phyloP scores from a whole-genome alignment of 2,113 vertebrate genomes.

The Trematocara macrostoma region DNA sequence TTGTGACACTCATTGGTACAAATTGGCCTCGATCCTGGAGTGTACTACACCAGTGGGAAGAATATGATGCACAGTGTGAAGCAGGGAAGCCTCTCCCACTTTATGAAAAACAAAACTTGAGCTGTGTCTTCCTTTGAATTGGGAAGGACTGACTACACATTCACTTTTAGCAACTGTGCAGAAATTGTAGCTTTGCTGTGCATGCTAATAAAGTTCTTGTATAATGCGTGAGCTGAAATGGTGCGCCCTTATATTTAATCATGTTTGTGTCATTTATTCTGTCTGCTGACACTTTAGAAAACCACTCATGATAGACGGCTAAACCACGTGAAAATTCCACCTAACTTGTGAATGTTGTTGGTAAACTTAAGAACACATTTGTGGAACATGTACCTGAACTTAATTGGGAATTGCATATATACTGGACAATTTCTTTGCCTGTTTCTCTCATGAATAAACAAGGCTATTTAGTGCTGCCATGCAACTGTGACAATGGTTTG shows the following conservation, averaged over 20 bases:
- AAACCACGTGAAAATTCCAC: neutral
- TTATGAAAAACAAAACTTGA: neutral
- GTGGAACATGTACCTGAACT: neutral
- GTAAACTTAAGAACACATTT: neutral
- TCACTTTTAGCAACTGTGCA: neutral
- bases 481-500: neutral
- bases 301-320: neutral
- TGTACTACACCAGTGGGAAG: neutral
- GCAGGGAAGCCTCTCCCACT: neutral
- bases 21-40: neutral
- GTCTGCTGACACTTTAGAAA: neutral
- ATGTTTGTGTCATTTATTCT: neutral
- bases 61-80: neutral
- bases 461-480: neutral
- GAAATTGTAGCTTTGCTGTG: neutral
- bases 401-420: neutral
- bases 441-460: neutral
- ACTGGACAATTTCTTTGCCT: neutral
- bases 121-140: neutral
- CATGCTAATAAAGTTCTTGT: neutral
- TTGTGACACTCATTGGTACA: neutral
- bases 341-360: neutral
- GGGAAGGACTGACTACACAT: neutral
- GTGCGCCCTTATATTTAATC: neutral
- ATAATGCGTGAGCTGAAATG: neutral